Evolutionary conservation across 1,140 invertebrate species (phyloP).

Genomic region (Ganaspis sp.): DNA sequence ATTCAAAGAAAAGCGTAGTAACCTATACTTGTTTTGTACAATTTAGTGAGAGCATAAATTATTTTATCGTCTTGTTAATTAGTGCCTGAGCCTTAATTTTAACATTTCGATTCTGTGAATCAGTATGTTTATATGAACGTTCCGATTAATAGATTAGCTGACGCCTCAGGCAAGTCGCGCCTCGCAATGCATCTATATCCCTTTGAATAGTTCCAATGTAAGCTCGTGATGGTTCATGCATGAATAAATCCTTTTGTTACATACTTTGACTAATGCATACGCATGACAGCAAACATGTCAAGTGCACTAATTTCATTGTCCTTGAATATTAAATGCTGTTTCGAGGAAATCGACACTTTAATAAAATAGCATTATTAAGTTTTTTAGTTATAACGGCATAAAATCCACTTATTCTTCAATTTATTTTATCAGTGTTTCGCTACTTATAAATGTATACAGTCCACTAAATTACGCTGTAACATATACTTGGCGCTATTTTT

Average conservation of each 20-base stretch:
- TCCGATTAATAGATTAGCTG: slow-evolving; percentile 19
- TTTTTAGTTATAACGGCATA: background rate
- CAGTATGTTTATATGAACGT: background rate
- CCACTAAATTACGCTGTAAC: no score
- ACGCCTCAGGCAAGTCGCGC: slow-evolving; percentile 14
- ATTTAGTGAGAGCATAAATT: background rate
- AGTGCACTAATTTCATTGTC: slow-evolving; percentile 20
- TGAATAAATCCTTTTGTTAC: slow-evolving; percentile 23
- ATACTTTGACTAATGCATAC: slow-evolving; percentile 5
- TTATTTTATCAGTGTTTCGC: background rate
- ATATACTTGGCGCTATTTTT: no score
- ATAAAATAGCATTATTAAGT: background rate
- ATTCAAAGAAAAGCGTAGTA: slow-evolving; percentile 22
- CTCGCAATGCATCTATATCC: slow-evolving; percentile 7
- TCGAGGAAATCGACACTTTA: background rate
- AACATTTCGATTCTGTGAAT: slow-evolving; percentile 26
- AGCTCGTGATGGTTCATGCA: slow-evolving; percentile 6
- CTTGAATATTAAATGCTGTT: background rate
- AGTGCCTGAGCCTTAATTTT: slow-evolving; percentile 22
- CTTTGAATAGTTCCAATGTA: background rate
- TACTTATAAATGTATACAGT: no score
- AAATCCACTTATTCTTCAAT: background rate
- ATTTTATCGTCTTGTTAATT: slow-evolving; percentile 20
- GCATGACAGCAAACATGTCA: background rate
- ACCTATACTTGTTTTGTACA: background rate